Evolutionary conservation across 2,113 vertebrate genomes (phyloP).

Genomic region (Acinonyx jubatus): DNA sequence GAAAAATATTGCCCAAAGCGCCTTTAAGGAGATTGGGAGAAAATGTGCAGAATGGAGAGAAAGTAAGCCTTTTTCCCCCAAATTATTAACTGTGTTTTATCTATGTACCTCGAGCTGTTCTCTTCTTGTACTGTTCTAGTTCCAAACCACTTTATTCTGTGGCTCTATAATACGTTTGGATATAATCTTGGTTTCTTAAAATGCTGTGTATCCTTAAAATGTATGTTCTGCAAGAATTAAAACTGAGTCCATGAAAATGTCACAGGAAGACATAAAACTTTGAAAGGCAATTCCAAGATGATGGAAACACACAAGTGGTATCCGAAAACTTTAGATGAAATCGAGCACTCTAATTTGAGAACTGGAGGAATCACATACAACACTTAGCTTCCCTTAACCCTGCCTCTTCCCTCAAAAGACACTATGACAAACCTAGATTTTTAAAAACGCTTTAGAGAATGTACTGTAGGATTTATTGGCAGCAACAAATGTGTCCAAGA

Average conservation of each 20-base stretch:
- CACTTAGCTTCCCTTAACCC: slow-evolving; percentile 77
- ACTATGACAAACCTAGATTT: slow-evolving; percentile 81
- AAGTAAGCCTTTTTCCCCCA: slow-evolving; percentile 87
- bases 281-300: slow-evolving; percentile 86
- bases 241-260: slow-evolving; percentile 93
- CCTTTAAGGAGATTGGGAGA: slow-evolving; percentile 92
- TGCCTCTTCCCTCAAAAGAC: not conserved
- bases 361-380: slow-evolving; percentile 83
- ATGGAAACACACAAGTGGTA: slow-evolving; percentile 94
- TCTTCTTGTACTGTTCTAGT: slow-evolving; percentile 94
- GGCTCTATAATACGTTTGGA: slow-evolving; percentile 96
- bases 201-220: slow-evolving; percentile 91
- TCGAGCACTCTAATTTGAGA: slow-evolving; percentile 85
- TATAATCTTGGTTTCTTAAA: slow-evolving; percentile 95
- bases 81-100: slow-evolving; percentile 97
- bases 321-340: slow-evolving; percentile 86
- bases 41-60: slow-evolving; percentile 90
- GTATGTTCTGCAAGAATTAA: slow-evolving; percentile 99
- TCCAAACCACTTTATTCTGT: slow-evolving; percentile 96
- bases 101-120: slow-evolving; percentile 97
- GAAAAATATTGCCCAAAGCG: slow-evolving; percentile 94
- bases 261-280: slow-evolving; percentile 90
- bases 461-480: slow-evolving; percentile 87
- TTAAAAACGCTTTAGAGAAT: slow-evolving; percentile 85
- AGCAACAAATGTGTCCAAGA: slow-evolving; percentile 78